Evolutionary conservation across 1,140 invertebrate genomes (phyloP).

Genomic region (Drusus annulatus): DNA sequence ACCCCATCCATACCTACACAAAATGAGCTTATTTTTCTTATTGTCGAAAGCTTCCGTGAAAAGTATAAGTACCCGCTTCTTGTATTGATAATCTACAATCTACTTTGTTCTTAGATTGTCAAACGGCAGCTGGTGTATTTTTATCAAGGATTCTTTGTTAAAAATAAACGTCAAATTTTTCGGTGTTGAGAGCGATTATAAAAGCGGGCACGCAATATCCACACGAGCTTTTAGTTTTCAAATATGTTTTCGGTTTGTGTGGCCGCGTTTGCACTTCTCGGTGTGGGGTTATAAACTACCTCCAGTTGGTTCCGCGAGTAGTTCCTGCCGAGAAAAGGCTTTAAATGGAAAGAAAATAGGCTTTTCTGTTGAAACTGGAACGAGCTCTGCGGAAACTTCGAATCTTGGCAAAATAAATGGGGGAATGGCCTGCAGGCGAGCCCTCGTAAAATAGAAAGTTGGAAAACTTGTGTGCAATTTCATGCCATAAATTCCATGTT

Average conservation of each 20-base stretch:
- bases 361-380: background rate
- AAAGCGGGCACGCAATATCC: background rate
- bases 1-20: too few relatives aligned
- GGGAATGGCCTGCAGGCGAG: background rate
- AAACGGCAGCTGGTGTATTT: conserved; percentile 24
- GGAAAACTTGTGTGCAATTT: background rate
- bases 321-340: too few relatives aligned
- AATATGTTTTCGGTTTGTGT: too few relatives aligned
- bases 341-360: background rate
- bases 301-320: too few relatives aligned
- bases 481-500: too few relatives aligned
- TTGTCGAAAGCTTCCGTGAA: too few relatives aligned
- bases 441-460: background rate
- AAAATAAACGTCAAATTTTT: conserved; percentile 26
- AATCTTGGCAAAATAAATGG: background rate
- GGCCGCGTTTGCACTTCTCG: too few relatives aligned
- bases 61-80: too few relatives aligned
- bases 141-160: conserved; percentile 9
- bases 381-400: background rate
- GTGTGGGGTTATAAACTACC: too few relatives aligned
- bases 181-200: conserved; percentile 8
- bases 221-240: too few relatives aligned
- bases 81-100: background rate
- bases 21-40: too few relatives aligned
- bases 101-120: conserved; percentile 24